Evolutionary conservation across 2,797 vertebrate genomes (phyloP).

Genomic region (Sebastes baramenuke): DNA sequence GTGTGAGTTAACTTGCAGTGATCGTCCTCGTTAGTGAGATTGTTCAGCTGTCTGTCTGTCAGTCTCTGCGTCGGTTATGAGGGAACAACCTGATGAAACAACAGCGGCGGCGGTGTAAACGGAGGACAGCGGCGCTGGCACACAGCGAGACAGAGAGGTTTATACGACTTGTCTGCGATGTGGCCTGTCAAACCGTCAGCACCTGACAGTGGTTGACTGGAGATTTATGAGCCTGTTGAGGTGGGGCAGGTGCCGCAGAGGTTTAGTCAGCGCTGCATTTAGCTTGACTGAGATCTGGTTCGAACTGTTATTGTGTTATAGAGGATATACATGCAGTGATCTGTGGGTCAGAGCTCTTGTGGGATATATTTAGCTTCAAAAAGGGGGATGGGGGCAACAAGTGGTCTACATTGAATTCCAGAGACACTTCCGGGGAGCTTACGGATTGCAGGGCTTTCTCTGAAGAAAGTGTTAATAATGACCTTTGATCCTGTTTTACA

Average conservation of each 20-base stretch:
- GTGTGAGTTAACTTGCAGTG: background rate
- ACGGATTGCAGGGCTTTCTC: background rate
- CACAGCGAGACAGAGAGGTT: background rate
- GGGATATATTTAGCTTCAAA: constrained; percentile 71
- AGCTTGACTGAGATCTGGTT: constrained; percentile 63
- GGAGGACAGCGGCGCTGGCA: background rate
- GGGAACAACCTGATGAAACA: background rate
- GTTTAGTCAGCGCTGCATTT: constrained; percentile 74
- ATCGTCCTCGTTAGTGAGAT: background rate
- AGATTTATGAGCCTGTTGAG: constrained; percentile 45
- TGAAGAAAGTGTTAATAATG: background rate
- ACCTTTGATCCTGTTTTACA: background rate
- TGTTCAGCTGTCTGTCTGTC: background rate
- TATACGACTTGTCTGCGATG: background rate
- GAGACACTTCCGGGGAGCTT: constrained; percentile 26
- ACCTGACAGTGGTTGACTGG: constrained; percentile 36
- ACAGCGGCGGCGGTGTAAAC: background rate
- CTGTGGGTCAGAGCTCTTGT: constrained; percentile 48
- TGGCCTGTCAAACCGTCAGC: constrained; percentile 21
- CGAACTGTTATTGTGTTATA: constrained; percentile 59
- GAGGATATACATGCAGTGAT: constrained; percentile 48
- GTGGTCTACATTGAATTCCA: constrained; percentile 20
- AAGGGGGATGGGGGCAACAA: constrained; percentile 30
- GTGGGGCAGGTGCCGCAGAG: constrained; percentile 59
- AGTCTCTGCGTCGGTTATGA: background rate